Evolutionary conservation across 1,140 invertebrate species (phyloP).

Genomic region (Babylonia areolata): DNA sequence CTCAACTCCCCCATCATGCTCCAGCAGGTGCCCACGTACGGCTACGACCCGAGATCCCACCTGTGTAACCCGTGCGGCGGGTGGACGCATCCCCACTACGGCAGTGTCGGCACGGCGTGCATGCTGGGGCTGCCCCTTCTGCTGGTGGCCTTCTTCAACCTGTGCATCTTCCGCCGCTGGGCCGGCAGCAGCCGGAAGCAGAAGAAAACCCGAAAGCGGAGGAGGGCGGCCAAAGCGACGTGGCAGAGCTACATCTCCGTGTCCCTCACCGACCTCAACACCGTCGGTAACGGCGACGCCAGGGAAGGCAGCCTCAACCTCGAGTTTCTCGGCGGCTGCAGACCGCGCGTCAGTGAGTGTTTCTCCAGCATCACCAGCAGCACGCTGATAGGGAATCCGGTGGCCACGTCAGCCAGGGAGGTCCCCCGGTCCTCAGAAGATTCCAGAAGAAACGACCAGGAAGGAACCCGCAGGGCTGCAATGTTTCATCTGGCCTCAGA

Average conservation of each 20-base stretch:
- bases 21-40: neutral
- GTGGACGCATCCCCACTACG: neutral
- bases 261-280: neutral
- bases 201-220: neutral
- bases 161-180: slow-evolving; percentile 18
- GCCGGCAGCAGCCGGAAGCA: neutral
- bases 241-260: neutral
- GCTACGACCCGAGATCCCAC: slow-evolving; percentile 26
- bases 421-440: too few species aligned
- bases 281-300: neutral
- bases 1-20: neutral
- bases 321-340: neutral
- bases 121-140: neutral
- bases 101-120: neutral
- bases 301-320: neutral
- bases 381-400: neutral
- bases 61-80: neutral
- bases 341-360: neutral
- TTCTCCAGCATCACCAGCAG: too few species aligned
- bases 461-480: too few species aligned
- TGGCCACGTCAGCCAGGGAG: too few species aligned
- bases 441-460: too few species aligned
- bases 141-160: slow-evolving; percentile 6
- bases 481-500: too few species aligned
- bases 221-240: neutral